Percentiles rank a stretch among this genome's conserved stretches.
Conservation (phyloP, 2,888 invertebrate genomes). For the Epinotia brunnichana region DNA sequence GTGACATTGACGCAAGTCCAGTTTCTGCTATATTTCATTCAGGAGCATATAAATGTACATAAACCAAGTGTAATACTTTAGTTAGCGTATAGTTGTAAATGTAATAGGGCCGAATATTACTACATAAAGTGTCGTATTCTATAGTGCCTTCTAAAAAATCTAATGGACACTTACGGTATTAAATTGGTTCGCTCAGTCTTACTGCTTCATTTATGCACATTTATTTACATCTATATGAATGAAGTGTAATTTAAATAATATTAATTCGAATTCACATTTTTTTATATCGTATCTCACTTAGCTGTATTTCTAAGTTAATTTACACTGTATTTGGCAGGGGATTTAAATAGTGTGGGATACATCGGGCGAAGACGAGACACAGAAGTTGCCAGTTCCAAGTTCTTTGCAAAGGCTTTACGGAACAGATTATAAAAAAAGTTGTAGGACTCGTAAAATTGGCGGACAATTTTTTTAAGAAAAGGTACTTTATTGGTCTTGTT, state of each 20-base stretch:
- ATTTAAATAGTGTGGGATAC: slow-evolving; percentile 13
- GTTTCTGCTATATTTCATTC: slow-evolving; percentile 11
- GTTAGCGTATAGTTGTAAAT: too few relatives aligned
- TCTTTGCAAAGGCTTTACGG: background rate
- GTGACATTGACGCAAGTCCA: slow-evolving; percentile 28
- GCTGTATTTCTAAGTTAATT: slow-evolving; percentile 28
- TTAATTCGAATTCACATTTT: slow-evolving; percentile 30
- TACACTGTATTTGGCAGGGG: slow-evolving; percentile 43
- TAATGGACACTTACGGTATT: background rate
- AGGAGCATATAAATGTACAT: slow-evolving; percentile 2
- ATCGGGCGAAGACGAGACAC: slow-evolving; percentile 3
- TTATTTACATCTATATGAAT: slow-evolving; percentile 11
- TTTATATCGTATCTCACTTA: slow-evolving; percentile 32
- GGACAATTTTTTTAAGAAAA: background rate
- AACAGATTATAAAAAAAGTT: background rate
- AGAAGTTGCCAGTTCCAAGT: slow-evolving; percentile 7
- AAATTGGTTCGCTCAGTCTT: background rate
- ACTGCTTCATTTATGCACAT: background rate
- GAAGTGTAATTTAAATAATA: slow-evolving; percentile 11
- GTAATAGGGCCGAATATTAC: background rate
- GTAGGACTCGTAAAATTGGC: too few relatives aligned
- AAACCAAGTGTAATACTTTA: too few relatives aligned
- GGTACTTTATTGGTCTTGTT: background rate
- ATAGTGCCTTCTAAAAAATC: background rate
- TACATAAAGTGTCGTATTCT: background rate